A percentile compares a stretch with the other conserved stretches of the same genome.
These are phyloP conservation scores for Haliclona indistincta DNA, from an alignment of 37 sponge, comb jelly and placozoan genomes.

Conservation along the genomic window DNA sequence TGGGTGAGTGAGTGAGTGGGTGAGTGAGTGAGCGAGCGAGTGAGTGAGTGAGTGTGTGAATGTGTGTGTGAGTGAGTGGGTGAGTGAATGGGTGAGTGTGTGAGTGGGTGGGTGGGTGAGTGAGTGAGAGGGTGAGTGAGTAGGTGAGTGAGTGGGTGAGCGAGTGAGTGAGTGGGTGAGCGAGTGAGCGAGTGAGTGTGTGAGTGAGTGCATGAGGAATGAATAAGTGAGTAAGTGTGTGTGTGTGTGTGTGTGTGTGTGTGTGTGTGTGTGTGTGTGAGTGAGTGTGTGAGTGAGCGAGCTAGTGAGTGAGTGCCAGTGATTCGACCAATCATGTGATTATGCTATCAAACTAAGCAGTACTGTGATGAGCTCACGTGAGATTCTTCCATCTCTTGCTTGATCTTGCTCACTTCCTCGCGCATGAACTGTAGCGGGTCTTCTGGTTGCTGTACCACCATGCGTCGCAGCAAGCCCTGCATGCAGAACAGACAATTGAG, in stretches of 20 bases:
- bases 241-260: constrained; percentile 45
- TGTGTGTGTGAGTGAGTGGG: not conserved
- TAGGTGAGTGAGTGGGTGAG: constrained; percentile 29
- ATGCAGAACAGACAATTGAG: too few relatives aligned
- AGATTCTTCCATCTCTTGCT: constrained; percentile 65
- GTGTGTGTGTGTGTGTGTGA: constrained; percentile 23
- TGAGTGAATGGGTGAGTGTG: not conserved
- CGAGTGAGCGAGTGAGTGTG: not conserved
- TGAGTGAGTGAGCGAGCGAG: not conserved
- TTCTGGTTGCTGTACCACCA: constrained; percentile 56
- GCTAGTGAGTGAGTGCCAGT: not conserved
- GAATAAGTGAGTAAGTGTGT: constrained; percentile 1
- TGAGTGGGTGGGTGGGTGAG: not conserved
- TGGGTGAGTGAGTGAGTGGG: not conserved
- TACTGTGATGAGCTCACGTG: constrained; percentile 30
- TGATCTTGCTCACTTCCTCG: constrained; percentile 56
- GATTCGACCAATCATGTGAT: not conserved
- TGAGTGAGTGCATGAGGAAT: not conserved
- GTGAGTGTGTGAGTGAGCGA: constrained; percentile 11
- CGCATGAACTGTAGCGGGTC: constrained; percentile 67
- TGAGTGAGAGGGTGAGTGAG: not conserved
- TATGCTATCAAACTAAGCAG: not conserved
- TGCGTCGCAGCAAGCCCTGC: constrained; percentile 66
- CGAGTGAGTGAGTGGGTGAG: constrained; percentile 20
- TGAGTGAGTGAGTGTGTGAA: not conserved